Evolutionary conservation across 1,140 invertebrate genomes (phyloP).

Genomic region (Mercenaria mercenaria): DNA sequence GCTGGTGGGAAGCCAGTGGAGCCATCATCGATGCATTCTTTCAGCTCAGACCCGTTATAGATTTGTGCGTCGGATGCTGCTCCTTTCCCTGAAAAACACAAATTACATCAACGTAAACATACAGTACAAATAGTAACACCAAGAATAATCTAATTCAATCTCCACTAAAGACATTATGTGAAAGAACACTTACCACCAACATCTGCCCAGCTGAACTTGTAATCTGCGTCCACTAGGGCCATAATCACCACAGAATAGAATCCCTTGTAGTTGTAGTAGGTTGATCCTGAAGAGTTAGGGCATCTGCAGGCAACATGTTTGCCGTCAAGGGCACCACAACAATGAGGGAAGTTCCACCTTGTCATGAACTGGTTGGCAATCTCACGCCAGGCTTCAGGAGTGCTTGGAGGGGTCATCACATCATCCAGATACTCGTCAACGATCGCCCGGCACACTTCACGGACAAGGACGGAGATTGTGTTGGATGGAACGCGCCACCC

Average conservation of each 20-base stretch:
- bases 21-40: slow-evolving; percentile 62
- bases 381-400: slow-evolving; percentile 45
- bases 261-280: slow-evolving; percentile 67
- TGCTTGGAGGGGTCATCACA: slow-evolving; percentile 56
- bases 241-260: slow-evolving; percentile 61
- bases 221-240: slow-evolving; percentile 69
- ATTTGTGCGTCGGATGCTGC: slow-evolving; percentile 64
- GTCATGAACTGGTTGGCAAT: slow-evolving; percentile 48
- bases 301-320: slow-evolving; percentile 61
- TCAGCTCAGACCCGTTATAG: slow-evolving; percentile 67
- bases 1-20: slow-evolving; percentile 71
- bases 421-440: slow-evolving; percentile 63
- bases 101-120: slow-evolving; percentile 57
- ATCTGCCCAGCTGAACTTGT: slow-evolving; percentile 68
- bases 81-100: slow-evolving; percentile 56
- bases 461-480: too few relatives aligned
- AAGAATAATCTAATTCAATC: slow-evolving; percentile 54
- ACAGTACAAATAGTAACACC: slow-evolving; percentile 53
- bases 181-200: slow-evolving; percentile 63
- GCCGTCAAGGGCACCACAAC: slow-evolving; percentile 57
- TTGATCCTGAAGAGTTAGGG: slow-evolving; percentile 42
- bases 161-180: slow-evolving; percentile 46
- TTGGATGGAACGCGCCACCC: too few relatives aligned
- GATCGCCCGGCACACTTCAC: slow-evolving; percentile 66
- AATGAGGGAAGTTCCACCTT: slow-evolving; percentile 57